phyloP scores from a whole-genome alignment of 2,888 invertebrate species.

The Melieria omissa region DNA sequence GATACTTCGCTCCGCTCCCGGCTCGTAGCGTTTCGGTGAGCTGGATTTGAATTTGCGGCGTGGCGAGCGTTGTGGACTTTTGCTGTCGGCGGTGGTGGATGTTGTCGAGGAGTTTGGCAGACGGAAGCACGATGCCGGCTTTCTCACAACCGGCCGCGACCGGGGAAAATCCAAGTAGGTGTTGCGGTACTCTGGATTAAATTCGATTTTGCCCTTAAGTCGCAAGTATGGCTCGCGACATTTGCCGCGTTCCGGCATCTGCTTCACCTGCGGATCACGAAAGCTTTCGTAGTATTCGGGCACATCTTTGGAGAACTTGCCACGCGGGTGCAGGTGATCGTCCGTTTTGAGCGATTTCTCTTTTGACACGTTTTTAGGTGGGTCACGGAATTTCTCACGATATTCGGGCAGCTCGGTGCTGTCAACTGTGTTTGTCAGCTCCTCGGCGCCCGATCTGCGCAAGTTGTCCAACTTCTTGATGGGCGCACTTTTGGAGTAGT shows the following conservation, averaged over 20 bases:
- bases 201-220: conserved; percentile 65
- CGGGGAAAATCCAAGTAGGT: conserved; percentile 64
- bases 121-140: conserved; percentile 62
- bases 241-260: conserved; percentile 65
- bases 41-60: conserved; percentile 46
- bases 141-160: conserved; percentile 61
- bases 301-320: conserved; percentile 61
- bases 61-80: conserved; percentile 41
- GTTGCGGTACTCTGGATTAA: conserved; percentile 65
- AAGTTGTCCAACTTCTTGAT: conserved; percentile 65
- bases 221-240: conserved; percentile 63
- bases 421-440: conserved; percentile 29
- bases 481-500: conserved; percentile 64
- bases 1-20: conserved; percentile 25
- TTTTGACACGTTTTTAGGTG: conserved; percentile 53
- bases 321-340: conserved; percentile 59
- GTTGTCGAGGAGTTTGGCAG: conserved; percentile 54
- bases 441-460: conserved; percentile 56
- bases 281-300: conserved; percentile 66
- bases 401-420: conserved; percentile 59
- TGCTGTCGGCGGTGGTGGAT: conserved; percentile 32
- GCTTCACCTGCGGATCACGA: conserved; percentile 63
- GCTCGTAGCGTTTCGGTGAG: conserved; percentile 42
- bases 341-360: conserved; percentile 57
- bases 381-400: conserved; percentile 60